Base-by-base conservation (phyloP, 2,113 vertebrate species). In the Capreolus pygargus region DNA sequence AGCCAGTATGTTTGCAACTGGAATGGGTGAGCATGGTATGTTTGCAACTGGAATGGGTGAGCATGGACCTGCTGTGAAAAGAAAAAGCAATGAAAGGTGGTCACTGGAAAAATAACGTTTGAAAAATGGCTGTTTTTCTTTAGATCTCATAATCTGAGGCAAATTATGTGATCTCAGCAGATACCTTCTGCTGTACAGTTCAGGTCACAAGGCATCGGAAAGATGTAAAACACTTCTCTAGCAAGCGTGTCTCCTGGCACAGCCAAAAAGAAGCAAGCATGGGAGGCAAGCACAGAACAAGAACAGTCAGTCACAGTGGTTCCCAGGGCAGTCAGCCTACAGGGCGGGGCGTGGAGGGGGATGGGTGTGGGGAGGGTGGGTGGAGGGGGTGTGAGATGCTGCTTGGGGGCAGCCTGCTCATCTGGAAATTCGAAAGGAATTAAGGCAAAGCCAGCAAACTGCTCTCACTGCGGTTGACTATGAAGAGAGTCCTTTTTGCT, bases 111-210 rank as follows among this genome's bases (percentile, higher is more conserved):
- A 45, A 70, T 93, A 92, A 64, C 81, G 96, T 86, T 98, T 76
- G 98, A 96, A 92, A 98, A 98, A 96, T 2, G 28, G 81, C 86
- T 97, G 98, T 89, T 98, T 98, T 98, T 96, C 97, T 95, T 99
- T 98, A 98, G 99, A 99, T 99, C 99, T 99, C 99, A 99, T 99
- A 99, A 99, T 98, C 98, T 98, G 96, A 96, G 98, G 98, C 98
- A 99, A 99, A 99, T 99, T 99, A 99, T 99, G 99, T 99, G 99
- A 99, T 99, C 99, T 99, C 99, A 99, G 99, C 99, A 99, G 99
- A 99, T 99, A 99, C 99, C 99, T 99, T 99, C 99, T 99, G 99
- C 99, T 99, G 99, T 99, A 99, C 99, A 99, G 99, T 99, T 99
- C 99, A 98, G 99, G 99, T 99, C 99, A 99, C 99, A 99, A 99